Conservation (phyloP, 2,888 invertebrate genomes). For the Drosophila limbata region DNA sequence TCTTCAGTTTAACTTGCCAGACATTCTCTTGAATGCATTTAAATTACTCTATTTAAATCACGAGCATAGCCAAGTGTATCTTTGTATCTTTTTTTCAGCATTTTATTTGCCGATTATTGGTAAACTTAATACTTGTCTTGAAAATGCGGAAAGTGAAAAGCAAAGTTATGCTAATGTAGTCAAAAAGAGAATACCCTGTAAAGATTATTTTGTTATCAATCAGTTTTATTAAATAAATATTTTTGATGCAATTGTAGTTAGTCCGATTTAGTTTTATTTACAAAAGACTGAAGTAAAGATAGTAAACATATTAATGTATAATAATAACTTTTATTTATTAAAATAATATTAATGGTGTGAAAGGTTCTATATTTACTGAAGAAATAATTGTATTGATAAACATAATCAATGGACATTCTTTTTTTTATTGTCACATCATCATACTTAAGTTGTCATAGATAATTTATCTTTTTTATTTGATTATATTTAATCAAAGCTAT, state of each 20-base stretch:
- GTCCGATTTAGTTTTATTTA: too few relatives aligned
- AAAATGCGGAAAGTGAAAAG: neutral
- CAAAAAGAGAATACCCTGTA: neutral
- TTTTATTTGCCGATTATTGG: slow-evolving; percentile 59
- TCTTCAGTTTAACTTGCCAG: slow-evolving; percentile 5
- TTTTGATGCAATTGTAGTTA: neutral
- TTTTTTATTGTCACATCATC: too few relatives aligned
- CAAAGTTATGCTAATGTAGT: neutral
- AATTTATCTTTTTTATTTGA: neutral
- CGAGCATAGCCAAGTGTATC: slow-evolving; percentile 3
- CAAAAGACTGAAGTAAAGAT: too few relatives aligned
- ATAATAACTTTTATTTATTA: too few relatives aligned
- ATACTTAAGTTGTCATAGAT: slow-evolving; percentile 7
- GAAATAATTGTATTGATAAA: neutral
- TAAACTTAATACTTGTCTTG: too few relatives aligned
- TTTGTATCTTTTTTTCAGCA: slow-evolving; percentile 6
- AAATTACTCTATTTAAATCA: slow-evolving; percentile 2
- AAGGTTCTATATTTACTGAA: neutral
- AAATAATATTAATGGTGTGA: neutral
- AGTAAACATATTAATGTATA: too few relatives aligned
- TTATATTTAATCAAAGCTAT: slow-evolving; percentile 1
- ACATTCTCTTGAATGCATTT: slow-evolving; percentile 1
- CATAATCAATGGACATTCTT: neutral
- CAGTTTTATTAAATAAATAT: neutral
- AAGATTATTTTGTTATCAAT: neutral